These are phyloP conservation scores for Chaetodon auriga DNA, from an alignment of 2,113 vertebrate species.

Conservation along the genomic window DNA sequence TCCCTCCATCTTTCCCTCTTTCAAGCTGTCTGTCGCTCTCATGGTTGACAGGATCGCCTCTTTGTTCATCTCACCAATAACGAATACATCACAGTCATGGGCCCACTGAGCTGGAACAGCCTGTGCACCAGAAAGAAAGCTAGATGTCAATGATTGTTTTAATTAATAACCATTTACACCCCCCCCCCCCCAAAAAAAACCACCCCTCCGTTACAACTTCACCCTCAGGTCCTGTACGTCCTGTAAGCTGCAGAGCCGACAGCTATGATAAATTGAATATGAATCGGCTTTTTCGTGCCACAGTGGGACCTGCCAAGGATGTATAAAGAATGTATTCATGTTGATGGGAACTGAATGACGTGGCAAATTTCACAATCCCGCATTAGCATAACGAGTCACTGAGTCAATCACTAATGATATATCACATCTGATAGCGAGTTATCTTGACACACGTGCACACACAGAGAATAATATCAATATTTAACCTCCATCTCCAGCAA, in stretches of 20 bases:
- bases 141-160: slow-evolving; percentile 58
- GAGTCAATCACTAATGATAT: slow-evolving; percentile 41
- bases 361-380: slow-evolving; percentile 26
- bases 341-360: slow-evolving; percentile 51
- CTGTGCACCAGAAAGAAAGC: slow-evolving; percentile 19
- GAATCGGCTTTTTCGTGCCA: slow-evolving; percentile 14
- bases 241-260: background rate
- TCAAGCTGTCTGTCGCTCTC: slow-evolving; percentile 36
- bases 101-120: slow-evolving; percentile 28
- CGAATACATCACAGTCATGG: slow-evolving; percentile 44
- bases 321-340: slow-evolving; percentile 45
- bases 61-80: slow-evolving; percentile 58
- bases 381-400: slow-evolving; percentile 47
- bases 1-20: slow-evolving; percentile 47
- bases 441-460: background rate
- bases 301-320: slow-evolving; percentile 39
- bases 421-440: slow-evolving; percentile 38
- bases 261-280: slow-evolving; percentile 33
- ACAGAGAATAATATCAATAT: slow-evolving; percentile 2
- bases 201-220: background rate
- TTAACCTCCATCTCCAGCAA: slow-evolving; percentile 27
- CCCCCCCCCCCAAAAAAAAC: too few relatives aligned
- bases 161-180: slow-evolving; percentile 47
- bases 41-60: slow-evolving; percentile 45
- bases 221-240: slow-evolving; percentile 8